phyloP scores from a whole-genome alignment of 2,888 invertebrate genomes.

The Drosophila recens region DNA sequence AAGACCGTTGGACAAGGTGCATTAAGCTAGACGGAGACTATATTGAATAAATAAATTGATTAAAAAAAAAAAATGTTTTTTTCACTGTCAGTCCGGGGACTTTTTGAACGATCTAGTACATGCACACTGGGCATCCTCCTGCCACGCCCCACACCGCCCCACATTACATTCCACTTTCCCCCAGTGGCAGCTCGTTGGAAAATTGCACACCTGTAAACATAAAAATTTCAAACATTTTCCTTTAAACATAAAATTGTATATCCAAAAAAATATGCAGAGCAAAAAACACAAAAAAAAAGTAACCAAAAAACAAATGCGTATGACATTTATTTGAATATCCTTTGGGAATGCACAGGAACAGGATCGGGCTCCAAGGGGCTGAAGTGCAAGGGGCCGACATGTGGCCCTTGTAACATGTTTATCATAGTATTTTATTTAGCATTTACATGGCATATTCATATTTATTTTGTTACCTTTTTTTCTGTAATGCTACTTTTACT shows the following conservation, averaged over 20 bases:
- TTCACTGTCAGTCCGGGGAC: no score
- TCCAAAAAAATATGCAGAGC: constrained; percentile 37
- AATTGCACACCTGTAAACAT: constrained; percentile 80
- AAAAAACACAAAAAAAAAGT: constrained; percentile 40
- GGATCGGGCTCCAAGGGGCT: constrained; percentile 22
- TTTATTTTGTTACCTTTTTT: constrained; percentile 29
- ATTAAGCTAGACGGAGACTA: no score
- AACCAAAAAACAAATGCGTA: constrained; percentile 79
- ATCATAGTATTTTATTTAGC: constrained; percentile 78
- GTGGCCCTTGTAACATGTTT: constrained; percentile 68
- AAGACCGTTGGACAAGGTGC: no score
- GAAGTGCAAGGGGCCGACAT: constrained; percentile 25
- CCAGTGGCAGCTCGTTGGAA: constrained; percentile 53
- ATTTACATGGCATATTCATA: constrained; percentile 44
- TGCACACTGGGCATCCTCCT: constrained; percentile 44
- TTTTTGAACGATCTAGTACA: no score
- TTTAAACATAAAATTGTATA: constrained; percentile 81
- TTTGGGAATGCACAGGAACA: constrained; percentile 62
- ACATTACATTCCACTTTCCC: not conserved
- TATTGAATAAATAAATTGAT: no score
- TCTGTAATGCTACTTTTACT: constrained; percentile 28
- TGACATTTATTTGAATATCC: constrained; percentile 81
- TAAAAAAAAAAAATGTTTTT: no score
- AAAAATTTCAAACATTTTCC: constrained; percentile 81
- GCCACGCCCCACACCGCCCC: not conserved